phyloP scores from a whole-genome alignment of 2,888 invertebrate species.

The Drosophila fulvimacula region DNA sequence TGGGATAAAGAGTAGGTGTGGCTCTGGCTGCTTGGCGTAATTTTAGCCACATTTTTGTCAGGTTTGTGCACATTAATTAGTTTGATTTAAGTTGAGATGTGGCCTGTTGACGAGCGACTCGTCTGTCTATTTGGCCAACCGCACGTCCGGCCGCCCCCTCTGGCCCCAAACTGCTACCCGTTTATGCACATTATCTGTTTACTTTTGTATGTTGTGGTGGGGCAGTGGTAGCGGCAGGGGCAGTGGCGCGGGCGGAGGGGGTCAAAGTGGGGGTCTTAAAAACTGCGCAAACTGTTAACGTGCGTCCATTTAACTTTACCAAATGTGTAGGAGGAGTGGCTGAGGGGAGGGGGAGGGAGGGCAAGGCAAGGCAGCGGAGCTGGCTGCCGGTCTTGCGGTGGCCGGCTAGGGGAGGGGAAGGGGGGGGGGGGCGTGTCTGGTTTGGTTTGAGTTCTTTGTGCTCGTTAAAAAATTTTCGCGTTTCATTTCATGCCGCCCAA shows the following conservation, averaged over 20 bases:
- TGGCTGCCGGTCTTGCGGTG: conserved; percentile 48
- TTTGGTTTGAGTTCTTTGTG: conserved; percentile 65
- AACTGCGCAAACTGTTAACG: conserved; percentile 68
- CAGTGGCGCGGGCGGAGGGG: neutral
- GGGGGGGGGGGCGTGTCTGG: conserved; percentile 34
- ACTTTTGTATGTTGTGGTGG: conserved; percentile 21
- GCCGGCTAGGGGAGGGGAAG: conserved; percentile 25
- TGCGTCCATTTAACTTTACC: conserved; percentile 70
- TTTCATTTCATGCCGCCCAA: conserved; percentile 72
- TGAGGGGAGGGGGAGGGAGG: conserved; percentile 12
- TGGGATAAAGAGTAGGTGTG: neutral
- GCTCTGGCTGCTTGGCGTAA: conserved; percentile 7
- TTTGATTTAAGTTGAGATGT: conserved; percentile 70
- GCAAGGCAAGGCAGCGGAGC: neutral
- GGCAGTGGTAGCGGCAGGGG: too few relatives aligned
- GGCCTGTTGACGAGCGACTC: conserved; percentile 43
- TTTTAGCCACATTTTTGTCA: conserved; percentile 58
- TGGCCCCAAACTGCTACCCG: neutral
- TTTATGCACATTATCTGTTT: conserved; percentile 21
- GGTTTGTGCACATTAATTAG: conserved; percentile 70
- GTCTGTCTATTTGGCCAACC: conserved; percentile 39
- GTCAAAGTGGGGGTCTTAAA: conserved; percentile 25
- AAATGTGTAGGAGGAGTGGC: conserved; percentile 38
- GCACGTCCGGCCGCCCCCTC: neutral
- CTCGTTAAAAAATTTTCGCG: conserved; percentile 77